Evolutionary conservation across 2,888 invertebrate species (phyloP).

Genomic region (Sabatieria punctata): DNA sequence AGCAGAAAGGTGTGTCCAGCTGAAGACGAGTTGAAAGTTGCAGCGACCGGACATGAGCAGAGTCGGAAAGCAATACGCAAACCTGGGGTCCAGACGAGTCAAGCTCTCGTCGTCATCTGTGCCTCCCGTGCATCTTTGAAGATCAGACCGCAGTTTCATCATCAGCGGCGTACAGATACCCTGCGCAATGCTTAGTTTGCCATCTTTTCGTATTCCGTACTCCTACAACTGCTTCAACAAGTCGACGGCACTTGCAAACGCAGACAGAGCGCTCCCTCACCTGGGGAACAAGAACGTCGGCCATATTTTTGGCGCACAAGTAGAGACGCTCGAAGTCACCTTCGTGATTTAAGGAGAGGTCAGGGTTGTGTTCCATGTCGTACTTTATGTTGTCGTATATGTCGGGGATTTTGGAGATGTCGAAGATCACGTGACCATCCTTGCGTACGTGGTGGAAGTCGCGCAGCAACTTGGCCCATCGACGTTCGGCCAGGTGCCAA

Average conservation of each 20-base stretch:
- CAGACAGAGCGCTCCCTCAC: too few relatives aligned
- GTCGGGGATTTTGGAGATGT: slow-evolving; percentile 96
- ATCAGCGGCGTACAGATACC: slow-evolving; percentile 90
- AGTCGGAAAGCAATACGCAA: slow-evolving; percentile 13
- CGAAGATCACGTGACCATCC: slow-evolving; percentile 56
- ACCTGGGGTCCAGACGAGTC: slow-evolving; percentile 78
- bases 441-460: slow-evolving; percentile 62
- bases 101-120: slow-evolving; percentile 65
- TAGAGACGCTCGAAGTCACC: slow-evolving; percentile 43
- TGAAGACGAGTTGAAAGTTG: too few relatives aligned
- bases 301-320: slow-evolving; percentile 84
- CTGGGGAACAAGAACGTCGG: slow-evolving; percentile 97
- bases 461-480: slow-evolving; percentile 95
- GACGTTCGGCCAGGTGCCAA: slow-evolving; percentile 90
- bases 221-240: too few relatives aligned
- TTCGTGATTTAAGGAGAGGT: slow-evolving; percentile 43
- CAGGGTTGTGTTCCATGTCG: slow-evolving; percentile 91
- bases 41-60: too few relatives aligned
- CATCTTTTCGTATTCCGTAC: slow-evolving; percentile 79
- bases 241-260: too few relatives aligned
- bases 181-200: slow-evolving; percentile 84
- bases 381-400: slow-evolving; percentile 83
- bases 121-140: slow-evolving; percentile 56
- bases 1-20: too few relatives aligned
- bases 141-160: slow-evolving; percentile 79